A percentile compares a stretch with the other conserved stretches of the same genome.
Conservation (phyloP, 2,888 invertebrate genomes). For the Mellilla xanthometata region DNA sequence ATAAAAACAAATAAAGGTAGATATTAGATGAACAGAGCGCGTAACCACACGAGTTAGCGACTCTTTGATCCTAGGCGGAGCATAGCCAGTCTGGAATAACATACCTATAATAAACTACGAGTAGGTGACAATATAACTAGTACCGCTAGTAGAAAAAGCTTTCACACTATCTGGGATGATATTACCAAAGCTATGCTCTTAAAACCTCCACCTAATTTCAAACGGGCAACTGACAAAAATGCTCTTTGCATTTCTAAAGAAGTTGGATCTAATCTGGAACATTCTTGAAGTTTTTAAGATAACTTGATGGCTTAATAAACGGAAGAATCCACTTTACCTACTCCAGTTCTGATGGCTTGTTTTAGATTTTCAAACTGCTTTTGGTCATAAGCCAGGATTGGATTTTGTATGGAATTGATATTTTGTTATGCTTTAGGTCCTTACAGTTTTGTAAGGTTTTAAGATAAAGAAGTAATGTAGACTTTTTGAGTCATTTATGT, state of each 20-base stretch:
- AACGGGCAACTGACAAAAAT: constrained; percentile 16
- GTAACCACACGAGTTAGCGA: too few relatives aligned
- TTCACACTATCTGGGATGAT: too few relatives aligned
- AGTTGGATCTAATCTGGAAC: constrained; percentile 16
- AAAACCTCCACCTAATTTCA: constrained; percentile 10
- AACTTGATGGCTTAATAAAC: constrained; percentile 38
- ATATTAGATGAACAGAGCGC: too few relatives aligned
- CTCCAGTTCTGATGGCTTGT: constrained; percentile 5
- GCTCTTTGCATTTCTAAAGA: constrained; percentile 20
- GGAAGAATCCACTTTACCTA: constrained; percentile 11
- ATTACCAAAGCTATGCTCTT: constrained; percentile 5
- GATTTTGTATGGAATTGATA: neutral
- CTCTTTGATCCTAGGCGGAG: too few relatives aligned
- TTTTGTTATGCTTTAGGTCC: neutral
- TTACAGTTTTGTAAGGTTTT: neutral
- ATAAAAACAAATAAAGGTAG: too few relatives aligned
- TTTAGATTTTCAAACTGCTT: constrained; percentile 3
- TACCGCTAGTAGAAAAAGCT: too few relatives aligned
- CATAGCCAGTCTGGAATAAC: too few relatives aligned
- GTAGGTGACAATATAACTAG: too few relatives aligned
- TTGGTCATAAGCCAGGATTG: constrained; percentile 9
- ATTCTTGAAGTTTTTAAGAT: constrained; percentile 34
- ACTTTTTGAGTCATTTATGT: too few relatives aligned
- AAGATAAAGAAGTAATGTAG: too few relatives aligned
- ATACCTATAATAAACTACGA: too few relatives aligned